Base-by-base conservation (phyloP, 2,888 invertebrate species). In the Phortica magna region DNA sequence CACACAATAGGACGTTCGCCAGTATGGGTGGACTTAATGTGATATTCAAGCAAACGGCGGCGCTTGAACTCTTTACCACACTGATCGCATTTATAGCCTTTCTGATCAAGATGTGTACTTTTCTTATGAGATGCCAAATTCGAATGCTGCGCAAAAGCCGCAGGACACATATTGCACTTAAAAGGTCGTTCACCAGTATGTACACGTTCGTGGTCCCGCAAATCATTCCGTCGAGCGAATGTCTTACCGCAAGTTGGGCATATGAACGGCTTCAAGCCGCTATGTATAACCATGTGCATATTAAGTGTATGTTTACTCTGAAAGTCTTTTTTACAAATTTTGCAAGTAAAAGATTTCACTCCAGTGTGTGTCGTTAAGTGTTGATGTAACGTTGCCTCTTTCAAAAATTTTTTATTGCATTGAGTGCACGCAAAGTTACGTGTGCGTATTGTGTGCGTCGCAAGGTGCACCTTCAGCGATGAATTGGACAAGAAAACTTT, bases 101-200 rank as follows among this genome's bases (percentile, higher is more conserved):
- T 95, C 89, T 95, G 95, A 89, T 95, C 95, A 72, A 95, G 93
- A 89, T 97, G 97, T 0, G 96, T 96, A 1, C 95, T 95, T 10
- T 96, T 93, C 79, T 95, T 94, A 90, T 97, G 97, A 0, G 96
- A 95, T 90, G 96, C 95, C 81, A 96, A 92, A 92, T 97, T 97
- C 53, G 96, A 95, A 31, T 96, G 93, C 91, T 97, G 97, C 19
- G 96, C 95, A 92, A 97, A 97, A 0, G 95, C 94, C 0, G 96
- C 94, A 1, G 95, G 94, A 89, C 97, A 97, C 70, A 95, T 92
- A 81, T 96, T 95, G 88, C 97, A 97, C 81, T 94, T 94, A 89
- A 95, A 96, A 0, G 96, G 96, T 2, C 95, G 94, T 90, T 96
- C 96, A 0, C 96, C 94, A 0, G 97, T 97, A 80, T 97, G 97